Conservation (phyloP, 2,113 vertebrate species). For the Perccottus glenii region DNA sequence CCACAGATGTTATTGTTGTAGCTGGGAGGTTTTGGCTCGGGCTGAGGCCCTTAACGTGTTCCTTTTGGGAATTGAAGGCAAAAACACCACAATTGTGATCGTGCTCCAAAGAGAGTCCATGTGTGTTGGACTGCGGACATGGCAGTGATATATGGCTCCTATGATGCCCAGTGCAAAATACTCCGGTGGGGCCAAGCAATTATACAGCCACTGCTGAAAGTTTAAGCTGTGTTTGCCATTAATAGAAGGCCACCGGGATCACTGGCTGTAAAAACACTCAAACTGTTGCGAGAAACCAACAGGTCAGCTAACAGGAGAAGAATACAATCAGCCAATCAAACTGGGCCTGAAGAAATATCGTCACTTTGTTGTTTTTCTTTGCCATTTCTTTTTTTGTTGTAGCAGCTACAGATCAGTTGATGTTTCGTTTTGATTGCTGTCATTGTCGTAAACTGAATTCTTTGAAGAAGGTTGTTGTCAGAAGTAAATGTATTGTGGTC, state of each 20-base stretch:
- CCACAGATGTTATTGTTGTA: slow-evolving; percentile 65
- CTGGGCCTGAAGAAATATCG: too few relatives aligned
- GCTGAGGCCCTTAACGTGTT: slow-evolving; percentile 49
- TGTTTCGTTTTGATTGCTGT: too few relatives aligned
- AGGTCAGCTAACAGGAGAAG: slow-evolving; percentile 1
- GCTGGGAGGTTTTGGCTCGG: slow-evolving; percentile 57
- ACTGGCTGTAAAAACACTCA: slow-evolving; percentile 54
- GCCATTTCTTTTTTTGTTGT: too few relatives aligned
- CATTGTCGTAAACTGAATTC: too few relatives aligned
- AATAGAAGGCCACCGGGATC: slow-evolving; percentile 57
- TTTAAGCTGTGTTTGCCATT: slow-evolving; percentile 63
- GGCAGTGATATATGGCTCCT: slow-evolving; percentile 55
- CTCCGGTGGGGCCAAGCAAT: slow-evolving; percentile 56
- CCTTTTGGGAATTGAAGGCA: slow-evolving; percentile 38
- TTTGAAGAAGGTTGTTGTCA: too few relatives aligned
- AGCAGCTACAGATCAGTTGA: too few relatives aligned
- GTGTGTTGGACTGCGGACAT: slow-evolving; percentile 43
- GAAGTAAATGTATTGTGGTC: too few relatives aligned
- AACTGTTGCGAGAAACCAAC: slow-evolving; percentile 23
- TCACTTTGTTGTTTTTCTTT: too few relatives aligned
- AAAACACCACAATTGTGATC: slow-evolving; percentile 42
- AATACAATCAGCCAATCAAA: neutral
- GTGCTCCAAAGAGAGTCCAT: slow-evolving; percentile 48
- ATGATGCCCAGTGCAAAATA: slow-evolving; percentile 43
- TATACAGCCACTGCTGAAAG: slow-evolving; percentile 30